phyloP scores from a whole-genome alignment of 2,113 vertebrate species.

The Monopterus albus region DNA sequence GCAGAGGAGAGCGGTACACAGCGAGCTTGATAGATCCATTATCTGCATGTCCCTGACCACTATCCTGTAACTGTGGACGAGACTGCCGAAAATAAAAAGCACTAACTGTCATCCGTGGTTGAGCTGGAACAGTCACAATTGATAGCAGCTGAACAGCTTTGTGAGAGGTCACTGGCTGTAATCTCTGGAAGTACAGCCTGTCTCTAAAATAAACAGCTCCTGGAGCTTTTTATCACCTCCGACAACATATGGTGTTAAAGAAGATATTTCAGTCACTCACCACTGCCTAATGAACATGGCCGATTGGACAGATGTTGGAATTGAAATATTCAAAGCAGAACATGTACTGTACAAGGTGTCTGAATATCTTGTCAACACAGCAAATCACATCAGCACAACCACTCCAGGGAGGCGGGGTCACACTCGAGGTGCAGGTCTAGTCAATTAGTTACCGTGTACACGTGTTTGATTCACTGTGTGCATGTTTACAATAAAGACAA shows the following conservation, averaged over 20 bases:
- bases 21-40: conserved; percentile 56
- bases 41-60: conserved; percentile 57
- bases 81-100: conserved; percentile 50
- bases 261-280: conserved; percentile 15
- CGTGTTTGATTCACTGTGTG: conserved; percentile 3
- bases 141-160: conserved; percentile 57
- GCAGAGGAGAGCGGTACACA: conserved; percentile 5
- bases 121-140: conserved; percentile 57
- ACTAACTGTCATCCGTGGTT: conserved; percentile 42
- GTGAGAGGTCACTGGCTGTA: conserved; percentile 65
- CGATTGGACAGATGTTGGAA: conserved; percentile 31
- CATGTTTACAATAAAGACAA: conserved; percentile 22
- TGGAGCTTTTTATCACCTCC: conserved; percentile 37
- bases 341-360: neutral
- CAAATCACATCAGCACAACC: neutral
- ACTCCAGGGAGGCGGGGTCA: conserved; percentile 3
- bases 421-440: conserved; percentile 4
- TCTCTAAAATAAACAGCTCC: conserved; percentile 64
- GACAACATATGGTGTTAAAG: conserved; percentile 34
- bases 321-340: conserved; percentile 9
- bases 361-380: conserved; percentile 4
- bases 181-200: conserved; percentile 53
- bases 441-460: conserved; percentile 26
- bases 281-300: neutral
- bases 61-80: conserved; percentile 44